Evolutionary conservation across 2,113 vertebrate species (phyloP), one percentile per base, ranked within the genome.

Genomic region (Abramis brama): DNA sequence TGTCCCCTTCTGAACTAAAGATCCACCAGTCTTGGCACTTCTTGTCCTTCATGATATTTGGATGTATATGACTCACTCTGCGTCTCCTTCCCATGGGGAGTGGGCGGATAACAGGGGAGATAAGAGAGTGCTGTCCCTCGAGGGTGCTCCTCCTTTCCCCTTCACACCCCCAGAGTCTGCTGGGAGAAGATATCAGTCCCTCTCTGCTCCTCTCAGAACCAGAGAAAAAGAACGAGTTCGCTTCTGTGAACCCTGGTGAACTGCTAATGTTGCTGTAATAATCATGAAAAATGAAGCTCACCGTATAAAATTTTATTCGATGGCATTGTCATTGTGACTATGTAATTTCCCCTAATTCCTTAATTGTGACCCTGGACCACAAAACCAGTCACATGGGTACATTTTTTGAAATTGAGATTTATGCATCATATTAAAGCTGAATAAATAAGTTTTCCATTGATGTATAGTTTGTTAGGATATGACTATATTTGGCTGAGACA

Each of bases 171-270:
- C 80, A 27, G 33, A 57, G 60, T 89, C 86, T 90, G 87, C 66
- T 62, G 82, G 36, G 84, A 85, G 86, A 81, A 90, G 87, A 90
- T 90, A 90, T 82, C 78, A 66, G 52, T 76, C 71, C n/a, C 43
- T 55, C 62, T 25, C 8, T 70, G 30, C 47, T 82, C 13, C 55
- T 39, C 33, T 80, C 25, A 33, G 2, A 52, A 7, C 52, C 19
- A 17, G 19, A 39, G 11, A 5, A 64, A 45, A 64, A 17, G 23
- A 43, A 60, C 17, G 33, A 39, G 5, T 45, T 43, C 47, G 25
- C 33, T 45, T 81, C 59, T 64, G 10, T 36, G 39, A 71, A 43
- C 19, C 68, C 4, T 43, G 68, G 68, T 71, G 45, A 77, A 12
- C 45, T 77, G 17, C 25, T 30, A 30, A 21, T 30, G 4, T 55